Evolutionary conservation across 2,797 vertebrate genomes (phyloP).

Genomic region (Cetoscarus ocellatus): DNA sequence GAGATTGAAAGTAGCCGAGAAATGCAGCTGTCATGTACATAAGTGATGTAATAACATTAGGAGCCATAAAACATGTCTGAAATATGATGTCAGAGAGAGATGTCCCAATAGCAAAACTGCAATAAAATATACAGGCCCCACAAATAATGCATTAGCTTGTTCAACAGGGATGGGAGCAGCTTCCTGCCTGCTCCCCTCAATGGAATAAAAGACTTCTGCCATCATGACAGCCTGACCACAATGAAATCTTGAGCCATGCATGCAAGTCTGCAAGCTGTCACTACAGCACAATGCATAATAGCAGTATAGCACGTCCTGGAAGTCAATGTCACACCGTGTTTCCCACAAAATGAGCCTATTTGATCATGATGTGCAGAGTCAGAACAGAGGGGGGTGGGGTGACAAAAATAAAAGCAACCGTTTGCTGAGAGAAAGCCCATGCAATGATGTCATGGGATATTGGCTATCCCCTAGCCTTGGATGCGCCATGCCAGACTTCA

Average conservation of each 20-base stretch:
- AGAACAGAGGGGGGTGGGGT: constrained; percentile 11
- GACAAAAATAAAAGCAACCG: constrained; percentile 50
- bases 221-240: constrained; percentile 39
- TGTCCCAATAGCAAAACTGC: constrained; percentile 38
- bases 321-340: constrained; percentile 33
- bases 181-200: constrained; percentile 35
- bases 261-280: constrained; percentile 3
- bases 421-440: constrained; percentile 62
- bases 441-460: constrained; percentile 74
- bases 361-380: constrained; percentile 22
- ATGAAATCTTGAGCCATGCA: constrained; percentile 16
- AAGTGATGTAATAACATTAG: constrained; percentile 8
- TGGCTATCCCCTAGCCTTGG: constrained; percentile 20
- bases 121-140: constrained; percentile 57
- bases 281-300: not conserved
- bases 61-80: not conserved
- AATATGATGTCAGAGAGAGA: constrained; percentile 42
- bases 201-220: constrained; percentile 19
- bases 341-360: constrained; percentile 19
- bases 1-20: constrained; percentile 5
- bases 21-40: constrained; percentile 12
- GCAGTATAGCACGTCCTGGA: constrained; percentile 2
- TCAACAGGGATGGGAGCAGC: constrained; percentile 51
- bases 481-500: constrained; percentile 26
- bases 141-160: constrained; percentile 76